Conservation (phyloP, 2,113 vertebrate genomes). For the Rhagologus leucostigma region DNA sequence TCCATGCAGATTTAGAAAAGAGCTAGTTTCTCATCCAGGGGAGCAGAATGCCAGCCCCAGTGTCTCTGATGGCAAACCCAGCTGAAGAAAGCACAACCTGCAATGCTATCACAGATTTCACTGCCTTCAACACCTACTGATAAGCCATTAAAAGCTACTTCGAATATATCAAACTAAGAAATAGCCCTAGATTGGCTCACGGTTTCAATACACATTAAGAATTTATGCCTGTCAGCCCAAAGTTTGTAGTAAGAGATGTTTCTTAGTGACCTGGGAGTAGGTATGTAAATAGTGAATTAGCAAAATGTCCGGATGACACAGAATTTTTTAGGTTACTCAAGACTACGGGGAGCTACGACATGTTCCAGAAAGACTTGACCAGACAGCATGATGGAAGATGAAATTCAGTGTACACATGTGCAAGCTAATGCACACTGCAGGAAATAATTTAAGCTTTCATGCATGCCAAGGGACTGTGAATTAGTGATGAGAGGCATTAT, state of each 20-base stretch:
- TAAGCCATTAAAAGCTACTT: conserved; percentile 14
- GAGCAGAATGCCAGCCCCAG: not conserved
- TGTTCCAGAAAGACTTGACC: conserved; percentile 64
- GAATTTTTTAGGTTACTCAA: conserved; percentile 71
- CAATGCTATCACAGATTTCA: not conserved
- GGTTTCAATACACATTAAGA: conserved; percentile 44
- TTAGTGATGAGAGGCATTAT: conserved; percentile 63
- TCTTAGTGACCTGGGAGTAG: conserved; percentile 66
- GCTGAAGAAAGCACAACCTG: not conserved
- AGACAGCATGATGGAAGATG: conserved; percentile 71
- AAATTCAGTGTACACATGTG: conserved; percentile 64
- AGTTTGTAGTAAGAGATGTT: conserved; percentile 57
- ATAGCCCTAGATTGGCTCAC: conserved; percentile 2
- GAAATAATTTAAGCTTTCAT: conserved; percentile 68
- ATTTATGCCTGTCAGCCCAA: conserved; percentile 44
- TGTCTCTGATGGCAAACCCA: not conserved
- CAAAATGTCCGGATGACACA: conserved; percentile 64
- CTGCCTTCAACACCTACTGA: not conserved
- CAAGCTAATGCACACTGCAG: conserved; percentile 64
- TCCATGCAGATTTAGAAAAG: not conserved
- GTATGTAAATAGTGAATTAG: conserved; percentile 71
- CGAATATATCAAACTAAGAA: conserved; percentile 34
- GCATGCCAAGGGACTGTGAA: conserved; percentile 65
- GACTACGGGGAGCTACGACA: conserved; percentile 50
- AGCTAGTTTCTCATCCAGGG: not conserved